Conservation (phyloP, 2,113 vertebrate species). For the Rhynchomys soricoides region DNA sequence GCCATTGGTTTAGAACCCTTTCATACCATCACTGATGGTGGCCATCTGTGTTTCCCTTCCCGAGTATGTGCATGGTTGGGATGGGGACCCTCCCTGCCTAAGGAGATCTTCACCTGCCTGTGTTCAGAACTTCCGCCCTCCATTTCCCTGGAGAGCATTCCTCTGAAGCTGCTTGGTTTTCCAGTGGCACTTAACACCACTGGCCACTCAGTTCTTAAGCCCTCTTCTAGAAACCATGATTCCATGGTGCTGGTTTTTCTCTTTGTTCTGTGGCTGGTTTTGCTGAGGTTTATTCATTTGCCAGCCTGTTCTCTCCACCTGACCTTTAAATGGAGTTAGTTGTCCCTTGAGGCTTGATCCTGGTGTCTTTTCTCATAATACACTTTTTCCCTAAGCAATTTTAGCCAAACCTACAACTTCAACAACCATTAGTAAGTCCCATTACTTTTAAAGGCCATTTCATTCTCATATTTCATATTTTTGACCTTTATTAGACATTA, state of each 20-base stretch:
- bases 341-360: conserved; percentile 4
- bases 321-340: conserved; percentile 37
- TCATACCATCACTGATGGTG: background rate
- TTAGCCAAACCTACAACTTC: background rate
- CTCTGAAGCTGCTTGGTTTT: background rate
- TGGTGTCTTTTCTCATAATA: background rate
- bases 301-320: background rate
- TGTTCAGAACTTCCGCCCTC: background rate
- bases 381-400: background rate
- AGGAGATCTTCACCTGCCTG: background rate
- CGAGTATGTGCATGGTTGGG: background rate
- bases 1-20: background rate
- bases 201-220: background rate
- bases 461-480: conserved; percentile 31
- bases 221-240: background rate
- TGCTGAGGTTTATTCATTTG: background rate
- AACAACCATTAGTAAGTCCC: background rate
- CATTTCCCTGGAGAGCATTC: background rate
- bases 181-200: background rate
- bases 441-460: conserved; percentile 13
- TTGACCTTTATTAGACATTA: conserved; percentile 35
- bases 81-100: background rate
- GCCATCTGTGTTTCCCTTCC: background rate
- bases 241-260: background rate
- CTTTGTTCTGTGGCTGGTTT: background rate